Evolutionary conservation across 2,113 vertebrate species (phyloP).

Genomic region (Dicerorhinus sumatrensis): DNA sequence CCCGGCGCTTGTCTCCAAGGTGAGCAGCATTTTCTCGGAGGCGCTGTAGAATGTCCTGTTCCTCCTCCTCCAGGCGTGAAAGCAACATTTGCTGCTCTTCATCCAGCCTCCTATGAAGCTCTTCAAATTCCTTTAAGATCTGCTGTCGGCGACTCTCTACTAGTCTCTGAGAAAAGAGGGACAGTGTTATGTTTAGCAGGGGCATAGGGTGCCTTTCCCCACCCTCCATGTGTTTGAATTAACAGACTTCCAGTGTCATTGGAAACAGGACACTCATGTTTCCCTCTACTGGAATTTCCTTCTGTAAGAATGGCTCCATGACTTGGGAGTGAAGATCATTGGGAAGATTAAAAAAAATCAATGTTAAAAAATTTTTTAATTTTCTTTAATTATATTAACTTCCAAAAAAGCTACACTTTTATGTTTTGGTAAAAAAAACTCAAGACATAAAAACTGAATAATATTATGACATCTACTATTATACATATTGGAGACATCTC

Average conservation of each 20-base stretch:
- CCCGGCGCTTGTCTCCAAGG: slow-evolving; percentile 78
- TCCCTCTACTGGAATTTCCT: background rate
- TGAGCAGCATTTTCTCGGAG: slow-evolving; percentile 81
- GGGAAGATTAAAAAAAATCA: background rate
- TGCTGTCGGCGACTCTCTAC: slow-evolving; percentile 92
- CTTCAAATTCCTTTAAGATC: slow-evolving; percentile 93
- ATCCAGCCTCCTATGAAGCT: slow-evolving; percentile 92
- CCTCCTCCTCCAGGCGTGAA: slow-evolving; percentile 81
- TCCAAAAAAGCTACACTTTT: slow-evolving; percentile 20
- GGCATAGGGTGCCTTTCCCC: background rate
- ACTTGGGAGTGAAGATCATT: background rate
- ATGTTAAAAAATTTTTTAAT: background rate
- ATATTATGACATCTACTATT: background rate
- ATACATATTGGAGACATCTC: background rate
- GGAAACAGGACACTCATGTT: slow-evolving; percentile 5
- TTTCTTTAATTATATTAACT: slow-evolving; percentile 20
- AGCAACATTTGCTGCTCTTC: slow-evolving; percentile 83
- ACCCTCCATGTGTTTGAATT: background rate
- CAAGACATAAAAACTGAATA: slow-evolving; percentile 36
- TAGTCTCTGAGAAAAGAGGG: slow-evolving; percentile 86
- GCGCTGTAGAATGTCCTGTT: slow-evolving; percentile 83
- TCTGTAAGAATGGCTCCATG: background rate
- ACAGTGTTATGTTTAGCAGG: background rate
- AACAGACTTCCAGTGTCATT: background rate
- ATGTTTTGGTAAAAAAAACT: slow-evolving; percentile 32